Conservation (phyloP, 2,797 vertebrate species). For the Acipenser transmontanus region DNA sequence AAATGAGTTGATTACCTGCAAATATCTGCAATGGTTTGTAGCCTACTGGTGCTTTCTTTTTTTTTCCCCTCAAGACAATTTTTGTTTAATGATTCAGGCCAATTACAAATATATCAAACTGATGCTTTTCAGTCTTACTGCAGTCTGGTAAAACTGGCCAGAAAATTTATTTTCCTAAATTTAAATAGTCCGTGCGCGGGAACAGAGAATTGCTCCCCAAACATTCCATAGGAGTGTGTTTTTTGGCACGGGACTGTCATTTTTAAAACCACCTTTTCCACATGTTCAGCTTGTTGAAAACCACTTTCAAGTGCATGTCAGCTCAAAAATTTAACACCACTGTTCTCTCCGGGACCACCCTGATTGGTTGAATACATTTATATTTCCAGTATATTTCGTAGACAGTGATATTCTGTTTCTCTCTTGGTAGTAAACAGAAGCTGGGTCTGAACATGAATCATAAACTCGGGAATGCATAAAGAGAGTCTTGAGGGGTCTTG, state of each 20-base stretch:
- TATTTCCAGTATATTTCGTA: neutral
- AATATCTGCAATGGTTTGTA: too few relatives aligned
- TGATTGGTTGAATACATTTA: neutral
- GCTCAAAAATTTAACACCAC: neutral
- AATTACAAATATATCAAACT: too few relatives aligned
- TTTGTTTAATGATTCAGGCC: too few relatives aligned
- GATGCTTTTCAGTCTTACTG: too few relatives aligned
- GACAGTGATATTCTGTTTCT: neutral
- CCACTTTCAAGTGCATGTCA: neutral
- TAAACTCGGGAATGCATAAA: neutral
- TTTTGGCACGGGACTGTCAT: neutral
- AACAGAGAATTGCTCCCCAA: neutral
- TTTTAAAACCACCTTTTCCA: constrained; percentile 4
- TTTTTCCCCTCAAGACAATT: too few relatives aligned
- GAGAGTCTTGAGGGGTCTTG: neutral
- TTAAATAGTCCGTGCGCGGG: neutral
- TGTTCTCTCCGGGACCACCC: neutral
- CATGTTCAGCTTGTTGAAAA: neutral
- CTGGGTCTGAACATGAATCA: neutral
- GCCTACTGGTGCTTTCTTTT: too few relatives aligned
- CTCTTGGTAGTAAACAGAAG: neutral
- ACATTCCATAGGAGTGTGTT: constrained; percentile 3
- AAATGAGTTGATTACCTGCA: too few relatives aligned
- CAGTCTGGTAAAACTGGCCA: too few relatives aligned
- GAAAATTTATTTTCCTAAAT: neutral